A percentile compares a stretch with the other conserved stretches of the same genome.
These are phyloP conservation scores for Cyrtonyx montezumae DNA, from an alignment of 2,113 vertebrate genomes.

Conservation along the genomic window DNA sequence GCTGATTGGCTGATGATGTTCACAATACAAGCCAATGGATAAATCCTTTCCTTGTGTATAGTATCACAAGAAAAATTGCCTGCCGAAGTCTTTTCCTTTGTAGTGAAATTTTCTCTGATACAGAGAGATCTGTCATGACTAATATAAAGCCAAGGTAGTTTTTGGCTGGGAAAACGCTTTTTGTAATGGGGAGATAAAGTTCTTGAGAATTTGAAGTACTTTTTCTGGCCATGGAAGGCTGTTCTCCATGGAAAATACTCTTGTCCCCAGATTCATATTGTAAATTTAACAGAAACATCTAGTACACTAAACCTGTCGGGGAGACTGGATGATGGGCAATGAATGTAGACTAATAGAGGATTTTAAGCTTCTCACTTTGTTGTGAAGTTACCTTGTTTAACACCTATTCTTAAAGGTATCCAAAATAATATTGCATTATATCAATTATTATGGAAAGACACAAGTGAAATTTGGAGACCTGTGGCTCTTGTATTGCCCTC, in stretches of 20 bases:
- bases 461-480: not conserved
- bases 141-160: not conserved
- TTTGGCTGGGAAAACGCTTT: not conserved
- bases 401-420: not conserved
- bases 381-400: not conserved
- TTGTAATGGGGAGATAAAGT: not conserved
- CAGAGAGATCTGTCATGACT: conserved; percentile 8
- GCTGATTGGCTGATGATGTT: conserved; percentile 45
- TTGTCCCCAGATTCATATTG: not conserved
- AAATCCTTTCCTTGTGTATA: not conserved
- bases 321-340: not conserved
- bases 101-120: not conserved
- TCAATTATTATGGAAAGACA: not conserved
- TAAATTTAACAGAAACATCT: not conserved
- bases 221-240: not conserved
- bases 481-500: not conserved
- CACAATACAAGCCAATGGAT: not conserved
- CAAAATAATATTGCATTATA: not conserved
- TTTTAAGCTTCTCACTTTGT: not conserved
- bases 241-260: not conserved
- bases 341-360: not conserved
- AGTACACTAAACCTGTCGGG: not conserved
- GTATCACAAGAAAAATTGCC: not conserved
- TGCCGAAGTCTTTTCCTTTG: not conserved
- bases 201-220: not conserved